Evolutionary conservation across 2,113 vertebrate genomes (phyloP), one percentile per base, ranked within the genome.

Genomic region (Alectura lathami): DNA sequence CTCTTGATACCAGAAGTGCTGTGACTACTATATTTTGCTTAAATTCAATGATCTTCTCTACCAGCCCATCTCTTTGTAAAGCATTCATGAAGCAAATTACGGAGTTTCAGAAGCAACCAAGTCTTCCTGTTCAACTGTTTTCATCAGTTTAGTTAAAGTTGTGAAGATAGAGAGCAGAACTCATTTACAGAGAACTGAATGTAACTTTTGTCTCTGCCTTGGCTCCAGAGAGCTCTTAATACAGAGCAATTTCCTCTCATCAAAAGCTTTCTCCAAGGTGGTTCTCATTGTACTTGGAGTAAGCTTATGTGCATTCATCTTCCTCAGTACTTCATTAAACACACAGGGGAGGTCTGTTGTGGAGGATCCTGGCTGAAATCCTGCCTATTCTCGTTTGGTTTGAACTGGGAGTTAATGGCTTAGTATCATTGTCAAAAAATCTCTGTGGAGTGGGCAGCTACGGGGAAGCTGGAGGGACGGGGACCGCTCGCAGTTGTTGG

Each of bases 241-340:
- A 60, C 76, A 42, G 68, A 78, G 70, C 45, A 89, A 80, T 94
- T 91, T 96, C 83, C 57, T 81, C 86, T 78, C 79, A 67, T 73
- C 84, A 88, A 83, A 94, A 96, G 79, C 84, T 89, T 79, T 93
- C 95, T 97, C 82, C 42, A 36, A 96, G 92, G 76, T 91, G 90
- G 56, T 89, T 76, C 66, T 92, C 1, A 1, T 70, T 88, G 83
- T 86, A 22, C 86, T 56, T 56, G 13, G 74, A 81, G 79, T n/a
- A 50, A 93, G 79, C 47, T 86, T 77, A 62, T 16, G 62, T 50
- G 68, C 83, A 64, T 89, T 93, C 87, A 79, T 93, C 89, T 89
- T 92, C 68, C 81, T 84, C 93, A 78, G 6, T 62, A 47, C 83
- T 85, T 93, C 95, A 91, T 95, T 69, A 93, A 86, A 91, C 93